A percentile compares a stretch with the other conserved stretches of the same genome.
These are phyloP conservation scores for Scotopteryx bipunctaria DNA, from an alignment of 2,888 invertebrate genomes.

Conservation along the genomic window DNA sequence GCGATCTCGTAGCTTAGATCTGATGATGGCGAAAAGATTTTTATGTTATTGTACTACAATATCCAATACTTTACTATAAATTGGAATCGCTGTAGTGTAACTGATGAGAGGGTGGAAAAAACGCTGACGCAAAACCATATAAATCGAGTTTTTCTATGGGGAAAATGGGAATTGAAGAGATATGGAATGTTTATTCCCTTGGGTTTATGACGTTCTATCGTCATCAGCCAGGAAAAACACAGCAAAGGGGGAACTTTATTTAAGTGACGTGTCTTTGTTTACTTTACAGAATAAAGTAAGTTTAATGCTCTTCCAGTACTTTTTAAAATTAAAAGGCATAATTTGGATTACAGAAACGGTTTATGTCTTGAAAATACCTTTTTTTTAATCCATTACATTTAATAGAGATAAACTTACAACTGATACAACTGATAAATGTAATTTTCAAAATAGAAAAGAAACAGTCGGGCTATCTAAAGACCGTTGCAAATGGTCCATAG, in stretches of 20 bases:
- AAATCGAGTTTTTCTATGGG: constrained; percentile 25
- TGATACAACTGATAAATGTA: too few species aligned
- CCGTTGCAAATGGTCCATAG: too few species aligned
- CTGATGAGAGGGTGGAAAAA: constrained; percentile 22
- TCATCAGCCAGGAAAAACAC: constrained; percentile 18
- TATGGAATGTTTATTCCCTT: constrained; percentile 23
- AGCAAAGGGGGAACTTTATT: neutral
- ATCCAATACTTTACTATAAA: constrained; percentile 12
- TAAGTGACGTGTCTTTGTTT: too few species aligned
- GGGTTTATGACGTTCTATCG: constrained; percentile 16
- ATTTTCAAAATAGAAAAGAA: too few species aligned
- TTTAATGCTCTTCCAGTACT: too few species aligned
- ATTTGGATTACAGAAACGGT: too few species aligned
- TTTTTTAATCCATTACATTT: too few species aligned
- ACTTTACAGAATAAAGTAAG: too few species aligned
- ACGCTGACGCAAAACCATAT: constrained; percentile 22
- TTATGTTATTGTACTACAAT: neutral
- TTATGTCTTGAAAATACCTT: too few species aligned
- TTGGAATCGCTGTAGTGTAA: constrained; percentile 14
- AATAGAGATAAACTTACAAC: too few species aligned
- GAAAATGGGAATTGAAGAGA: constrained; percentile 13
- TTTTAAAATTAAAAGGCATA: too few species aligned
- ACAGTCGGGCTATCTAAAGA: too few species aligned
- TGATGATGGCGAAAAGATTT: neutral
- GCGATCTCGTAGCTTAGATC: neutral